Evolutionary conservation across 2,113 vertebrate species (phyloP).

Genomic region (Xiphophorus couchianus): DNA sequence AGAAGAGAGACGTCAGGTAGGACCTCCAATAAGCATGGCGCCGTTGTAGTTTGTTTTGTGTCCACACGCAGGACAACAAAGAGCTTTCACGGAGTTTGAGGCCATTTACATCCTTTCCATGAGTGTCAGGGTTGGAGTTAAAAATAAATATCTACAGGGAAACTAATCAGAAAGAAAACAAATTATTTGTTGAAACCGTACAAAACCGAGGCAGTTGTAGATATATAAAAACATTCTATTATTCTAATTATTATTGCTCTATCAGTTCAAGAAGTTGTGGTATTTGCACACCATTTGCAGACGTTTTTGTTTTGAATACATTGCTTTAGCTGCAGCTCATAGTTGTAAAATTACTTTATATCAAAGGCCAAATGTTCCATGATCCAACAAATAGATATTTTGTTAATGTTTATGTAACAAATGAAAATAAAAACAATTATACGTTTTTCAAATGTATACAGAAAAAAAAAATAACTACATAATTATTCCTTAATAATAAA

Average conservation of each 20-base stretch:
- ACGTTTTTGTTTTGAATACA: too few relatives aligned
- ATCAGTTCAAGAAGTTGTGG: not conserved
- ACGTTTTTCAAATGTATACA: too few relatives aligned
- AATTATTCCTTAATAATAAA: too few relatives aligned
- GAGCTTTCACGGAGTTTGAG: conserved; percentile 52
- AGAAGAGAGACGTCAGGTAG: rapidly evolving
- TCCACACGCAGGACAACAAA: conserved; percentile 13
- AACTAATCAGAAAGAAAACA: rapidly evolving
- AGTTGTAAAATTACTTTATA: too few relatives aligned
- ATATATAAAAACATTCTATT: not conserved
- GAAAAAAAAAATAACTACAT: too few relatives aligned
- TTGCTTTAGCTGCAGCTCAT: too few relatives aligned
- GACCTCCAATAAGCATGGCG: not conserved
- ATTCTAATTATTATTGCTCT: not conserved
- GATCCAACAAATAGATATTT: not conserved
- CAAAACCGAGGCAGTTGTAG: not conserved
- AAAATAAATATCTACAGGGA: rapidly evolving
- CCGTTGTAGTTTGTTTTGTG: conserved; percentile 19
- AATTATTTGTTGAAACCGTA: not conserved
- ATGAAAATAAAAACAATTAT: not conserved
- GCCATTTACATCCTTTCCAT: not conserved
- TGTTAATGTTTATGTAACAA: not conserved
- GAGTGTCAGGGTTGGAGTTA: too few relatives aligned
- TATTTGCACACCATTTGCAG: not conserved
- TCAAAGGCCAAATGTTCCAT: not conserved